These are phyloP conservation scores for Pelagia noctiluca DNA, from an alignment of 30 jellyfish, hydroid and myxozoan genomes.

Conservation along the genomic window DNA sequence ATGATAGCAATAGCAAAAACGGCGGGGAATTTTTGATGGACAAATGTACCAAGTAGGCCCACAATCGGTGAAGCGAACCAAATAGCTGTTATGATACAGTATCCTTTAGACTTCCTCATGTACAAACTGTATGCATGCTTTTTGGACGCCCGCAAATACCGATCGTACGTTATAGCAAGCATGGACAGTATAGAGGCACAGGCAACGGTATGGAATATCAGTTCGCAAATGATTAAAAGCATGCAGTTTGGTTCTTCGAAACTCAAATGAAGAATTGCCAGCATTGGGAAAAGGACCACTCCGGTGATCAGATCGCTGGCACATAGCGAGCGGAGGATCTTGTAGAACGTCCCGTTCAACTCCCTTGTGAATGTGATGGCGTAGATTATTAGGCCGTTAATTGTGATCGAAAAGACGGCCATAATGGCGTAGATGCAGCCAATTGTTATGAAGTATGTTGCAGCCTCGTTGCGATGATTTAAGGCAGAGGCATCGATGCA, in stretches of 20 bases:
- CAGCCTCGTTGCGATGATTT: too few relatives aligned
- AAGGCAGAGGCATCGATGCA: too few relatives aligned
- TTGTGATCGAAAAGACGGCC: conserved; percentile 30
- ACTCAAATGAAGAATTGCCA: conserved; percentile 43
- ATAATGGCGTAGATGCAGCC: conserved; percentile 15
- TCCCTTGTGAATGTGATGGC: conserved; percentile 29
- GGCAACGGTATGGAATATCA: conserved; percentile 38
- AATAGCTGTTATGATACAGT: conserved; percentile 17
- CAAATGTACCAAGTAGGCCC: conserved; percentile 33
- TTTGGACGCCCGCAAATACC: conserved; percentile 53
- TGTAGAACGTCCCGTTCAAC: conserved; percentile 56
- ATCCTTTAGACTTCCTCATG: conserved; percentile 47
- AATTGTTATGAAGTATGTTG: conserved; percentile 24
- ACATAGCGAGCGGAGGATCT: conserved; percentile 47
- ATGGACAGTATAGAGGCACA: conserved; percentile 54
- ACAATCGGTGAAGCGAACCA: conserved; percentile 26
- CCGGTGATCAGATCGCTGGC: conserved; percentile 55
- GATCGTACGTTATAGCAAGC: conserved; percentile 67
- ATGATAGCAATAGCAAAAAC: conserved; percentile 26
- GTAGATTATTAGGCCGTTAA: conserved; percentile 21
- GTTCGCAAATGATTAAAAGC: conserved; percentile 27
- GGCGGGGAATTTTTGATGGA: conserved; percentile 20
- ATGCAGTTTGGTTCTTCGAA: conserved; percentile 43
- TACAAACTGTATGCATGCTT: conserved; percentile 49
- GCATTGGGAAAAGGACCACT: conserved; percentile 47